Evolutionary conservation across 2,113 vertebrate species (phyloP).

Genomic region (Dipodomys merriami): DNA sequence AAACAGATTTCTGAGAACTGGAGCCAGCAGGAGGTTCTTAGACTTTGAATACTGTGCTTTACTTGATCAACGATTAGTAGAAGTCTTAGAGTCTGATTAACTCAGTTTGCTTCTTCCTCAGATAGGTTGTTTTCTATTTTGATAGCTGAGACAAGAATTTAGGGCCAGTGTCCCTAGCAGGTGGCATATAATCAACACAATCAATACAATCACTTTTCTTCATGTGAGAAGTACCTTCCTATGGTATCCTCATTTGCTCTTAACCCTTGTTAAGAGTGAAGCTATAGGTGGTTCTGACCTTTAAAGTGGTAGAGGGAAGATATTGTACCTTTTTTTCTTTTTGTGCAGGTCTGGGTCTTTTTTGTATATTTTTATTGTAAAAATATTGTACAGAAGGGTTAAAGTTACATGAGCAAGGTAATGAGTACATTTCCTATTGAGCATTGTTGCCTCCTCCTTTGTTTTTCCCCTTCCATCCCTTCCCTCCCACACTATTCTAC

Average conservation of each 20-base stretch:
- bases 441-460: no score
- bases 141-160: conserved; percentile 42
- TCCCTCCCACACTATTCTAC: not conserved
- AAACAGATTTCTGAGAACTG: conserved; percentile 61
- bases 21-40: conserved; percentile 39
- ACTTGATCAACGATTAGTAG: conserved; percentile 60
- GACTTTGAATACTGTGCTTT: conserved; percentile 7
- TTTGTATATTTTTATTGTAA: no score
- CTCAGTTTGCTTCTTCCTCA: conserved; percentile 15
- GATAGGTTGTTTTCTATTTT: conserved; percentile 53
- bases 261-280: conserved; percentile 15
- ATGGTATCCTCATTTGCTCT: not conserved
- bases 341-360: no score
- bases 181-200: not conserved
- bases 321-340: not conserved
- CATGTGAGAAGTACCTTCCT: conserved; percentile 36
- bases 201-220: conserved; percentile 41
- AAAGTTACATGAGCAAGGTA: no score
- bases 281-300: conserved; percentile 17
- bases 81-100: conserved; percentile 51
- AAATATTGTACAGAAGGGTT: no score
- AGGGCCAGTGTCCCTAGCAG: conserved; percentile 10
- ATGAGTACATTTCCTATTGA: no score
- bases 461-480: no score
- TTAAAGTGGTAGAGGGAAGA: not conserved